A percentile compares a stretch with the other conserved stretches of the same genome.
Conservation (phyloP, 35 echinoderm and acorn worm species). For the Ptychodera flava region DNA sequence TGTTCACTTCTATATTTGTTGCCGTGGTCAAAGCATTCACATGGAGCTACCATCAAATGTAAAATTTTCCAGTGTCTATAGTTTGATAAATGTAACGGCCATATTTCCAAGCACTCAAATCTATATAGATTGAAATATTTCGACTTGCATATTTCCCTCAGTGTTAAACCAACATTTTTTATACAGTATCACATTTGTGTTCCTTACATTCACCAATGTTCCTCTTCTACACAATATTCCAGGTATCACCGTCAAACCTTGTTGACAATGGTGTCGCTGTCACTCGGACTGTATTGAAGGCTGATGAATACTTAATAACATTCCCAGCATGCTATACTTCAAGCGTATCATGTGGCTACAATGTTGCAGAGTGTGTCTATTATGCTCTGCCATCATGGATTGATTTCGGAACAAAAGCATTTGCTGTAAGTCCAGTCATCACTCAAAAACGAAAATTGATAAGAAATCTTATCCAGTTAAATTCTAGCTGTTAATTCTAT, state of each 20-base stretch:
- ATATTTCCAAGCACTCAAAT: too few relatives aligned
- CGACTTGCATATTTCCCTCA: too few relatives aligned
- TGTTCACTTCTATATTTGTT: too few relatives aligned
- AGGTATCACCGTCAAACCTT: constrained; percentile 74
- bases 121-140: too few relatives aligned
- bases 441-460: constrained; percentile 24
- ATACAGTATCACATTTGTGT: too few relatives aligned
- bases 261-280: constrained; percentile 43
- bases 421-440: constrained; percentile 43
- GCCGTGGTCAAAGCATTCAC: too few relatives aligned
- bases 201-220: too few relatives aligned
- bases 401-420: constrained; percentile 44
- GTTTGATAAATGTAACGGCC: too few relatives aligned
- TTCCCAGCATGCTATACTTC: constrained; percentile 52
- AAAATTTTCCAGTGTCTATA: too few relatives aligned
- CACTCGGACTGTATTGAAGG: constrained; percentile 48
- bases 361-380: constrained; percentile 72
- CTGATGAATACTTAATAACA: constrained; percentile 64
- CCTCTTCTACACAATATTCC: neutral
- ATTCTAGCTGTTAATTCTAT: constrained; percentile 23
- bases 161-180: too few relatives aligned
- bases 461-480: constrained; percentile 22
- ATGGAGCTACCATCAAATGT: too few relatives aligned
- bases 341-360: constrained; percentile 71
- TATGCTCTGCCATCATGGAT: constrained; percentile 67